Conservation (phyloP, 2,113 vertebrate species). For the Platichthys flesus region DNA sequence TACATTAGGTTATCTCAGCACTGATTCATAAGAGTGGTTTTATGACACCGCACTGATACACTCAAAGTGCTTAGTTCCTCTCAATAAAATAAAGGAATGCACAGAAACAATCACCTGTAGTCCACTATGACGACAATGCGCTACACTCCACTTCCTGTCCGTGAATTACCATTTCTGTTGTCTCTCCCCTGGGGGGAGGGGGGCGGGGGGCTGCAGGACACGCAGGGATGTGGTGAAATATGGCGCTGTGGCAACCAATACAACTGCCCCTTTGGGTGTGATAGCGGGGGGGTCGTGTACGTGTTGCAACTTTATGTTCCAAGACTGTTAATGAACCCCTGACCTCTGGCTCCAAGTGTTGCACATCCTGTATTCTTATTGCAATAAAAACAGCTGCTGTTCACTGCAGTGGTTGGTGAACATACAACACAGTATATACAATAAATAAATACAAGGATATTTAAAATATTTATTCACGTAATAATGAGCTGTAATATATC, state of each 20-base stretch:
- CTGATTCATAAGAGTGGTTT: constrained; percentile 1
- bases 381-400: background rate
- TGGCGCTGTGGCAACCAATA: constrained; percentile 20
- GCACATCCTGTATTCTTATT: background rate
- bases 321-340: constrained; percentile 11
- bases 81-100: constrained; percentile 11
- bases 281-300: background rate
- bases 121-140: background rate
- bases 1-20: background rate
- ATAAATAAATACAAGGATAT: background rate
- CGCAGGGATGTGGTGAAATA: constrained; percentile 22
- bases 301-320: constrained; percentile 4
- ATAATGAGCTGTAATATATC: too few relatives aligned
- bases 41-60: background rate
- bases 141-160: constrained; percentile 19
- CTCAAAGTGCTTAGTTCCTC: constrained; percentile 9
- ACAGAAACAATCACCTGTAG: constrained; percentile 9
- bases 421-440: background rate
- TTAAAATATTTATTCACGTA: background rate
- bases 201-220: background rate
- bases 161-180: constrained; percentile 37
- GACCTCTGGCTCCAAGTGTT: constrained; percentile 2
- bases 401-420: background rate
- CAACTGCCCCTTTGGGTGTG: constrained; percentile 20
- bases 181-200: constrained; percentile 9